Base-by-base conservation (phyloP, 2,888 invertebrate genomes). In the Drosophila imparisetae region DNA sequence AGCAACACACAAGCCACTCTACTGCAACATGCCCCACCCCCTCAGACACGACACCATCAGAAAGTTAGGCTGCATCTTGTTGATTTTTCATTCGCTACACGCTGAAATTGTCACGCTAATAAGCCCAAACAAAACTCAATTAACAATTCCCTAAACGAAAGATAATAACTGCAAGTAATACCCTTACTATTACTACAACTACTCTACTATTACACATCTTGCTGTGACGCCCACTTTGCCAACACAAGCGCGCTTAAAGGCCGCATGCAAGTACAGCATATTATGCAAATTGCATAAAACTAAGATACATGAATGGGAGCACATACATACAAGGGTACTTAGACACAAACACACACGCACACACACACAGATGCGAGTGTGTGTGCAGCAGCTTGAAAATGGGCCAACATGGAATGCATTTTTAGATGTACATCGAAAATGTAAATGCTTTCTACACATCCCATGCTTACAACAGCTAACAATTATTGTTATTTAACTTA, bases 131-230 rank as follows among this genome's bases (percentile, higher is more conserved):
- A 75, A 75, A 84, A 83, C 82, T 78, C 80, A 86, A 86, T 87
- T 87, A 82, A 80, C 81, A 80, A 75, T 71, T 76, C 50, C 62
- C 85, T 81, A 79, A 86, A 74, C 80, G 78, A 81, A 81, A 73
- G 80, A 86, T 76, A 84, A 76, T 75, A 78, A 66, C 66, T 65
- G 55, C 68, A 62, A 59, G 58, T 59, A 27, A 8, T 34, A 40
- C 38, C 45, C 45, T 8, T 29, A 11, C 49, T 15, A 7, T 7
- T 45, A 15, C 49, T 1, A 49, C 27, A 27, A 11, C 27, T 4
- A 24, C 15, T 8, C 15, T 0, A 15, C 15, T 4, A 24, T 4
- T 7, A 2, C 24, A 24, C 45, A 24, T 24, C 18, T 24, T 21
- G 36, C 36, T 30, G 54, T 53, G 64, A 49, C 60, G 54, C 57